phyloP scores from a whole-genome alignment of 2,888 invertebrate genomes.

The Thymelicus lineola region DNA sequence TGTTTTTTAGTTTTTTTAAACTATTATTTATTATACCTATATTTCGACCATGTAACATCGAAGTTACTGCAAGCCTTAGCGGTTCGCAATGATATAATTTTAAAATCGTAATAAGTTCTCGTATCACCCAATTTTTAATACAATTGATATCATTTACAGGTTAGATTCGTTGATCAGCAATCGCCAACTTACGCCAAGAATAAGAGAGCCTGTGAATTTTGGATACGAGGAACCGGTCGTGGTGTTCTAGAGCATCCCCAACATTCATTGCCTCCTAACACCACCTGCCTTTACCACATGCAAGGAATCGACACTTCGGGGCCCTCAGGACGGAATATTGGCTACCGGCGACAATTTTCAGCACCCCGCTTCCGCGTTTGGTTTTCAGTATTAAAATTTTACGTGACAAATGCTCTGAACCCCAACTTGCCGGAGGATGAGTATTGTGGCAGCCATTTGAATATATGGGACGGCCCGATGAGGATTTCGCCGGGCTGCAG shows the following conservation, averaged over 20 bases:
- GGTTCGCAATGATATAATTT: too few species aligned
- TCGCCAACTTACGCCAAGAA: conserved; percentile 94
- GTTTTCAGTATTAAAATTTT: conserved; percentile 94
- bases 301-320: conserved; percentile 86
- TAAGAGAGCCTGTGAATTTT: conserved; percentile 94
- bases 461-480: conserved; percentile 94
- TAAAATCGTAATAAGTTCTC: too few species aligned
- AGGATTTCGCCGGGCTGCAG: conserved; percentile 91
- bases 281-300: conserved; percentile 95
- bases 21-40: too few species aligned
- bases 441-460: conserved; percentile 92
- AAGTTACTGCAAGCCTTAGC: too few species aligned
- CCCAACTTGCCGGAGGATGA: conserved; percentile 89
- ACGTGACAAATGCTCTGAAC: conserved; percentile 88
- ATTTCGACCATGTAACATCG: too few species aligned
- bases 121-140: background rate
- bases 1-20: too few species aligned
- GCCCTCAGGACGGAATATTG: conserved; percentile 83
- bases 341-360: conserved; percentile 85
- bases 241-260: conserved; percentile 93
- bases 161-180: conserved; percentile 93
- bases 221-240: conserved; percentile 91
- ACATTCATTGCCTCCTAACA: conserved; percentile 94
- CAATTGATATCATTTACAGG: conserved; percentile 79
- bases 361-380: conserved; percentile 92